These are phyloP conservation scores for Seriola rivoliana DNA, from an alignment of 2,113 vertebrate genomes.

Conservation along the genomic window DNA sequence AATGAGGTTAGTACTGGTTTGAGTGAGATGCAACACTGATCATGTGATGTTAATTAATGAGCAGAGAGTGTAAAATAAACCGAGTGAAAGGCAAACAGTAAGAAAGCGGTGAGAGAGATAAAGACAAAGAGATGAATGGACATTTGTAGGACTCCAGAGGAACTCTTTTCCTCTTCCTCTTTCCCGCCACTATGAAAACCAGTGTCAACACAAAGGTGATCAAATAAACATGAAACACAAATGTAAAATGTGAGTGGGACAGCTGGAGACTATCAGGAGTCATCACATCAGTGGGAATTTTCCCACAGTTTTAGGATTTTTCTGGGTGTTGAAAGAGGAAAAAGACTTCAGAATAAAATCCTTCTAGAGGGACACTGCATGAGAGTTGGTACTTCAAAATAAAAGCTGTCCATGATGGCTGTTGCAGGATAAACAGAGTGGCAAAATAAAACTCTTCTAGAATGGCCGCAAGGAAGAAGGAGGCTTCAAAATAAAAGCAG, in stretches of 20 bases:
- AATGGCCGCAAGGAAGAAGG: neutral
- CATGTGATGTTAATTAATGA: neutral
- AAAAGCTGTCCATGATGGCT: constrained; percentile 1
- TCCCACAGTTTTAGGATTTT: neutral
- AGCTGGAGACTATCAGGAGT: neutral
- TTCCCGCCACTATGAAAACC: neutral
- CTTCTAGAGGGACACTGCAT: neutral
- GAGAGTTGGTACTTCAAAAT: constrained; percentile 24
- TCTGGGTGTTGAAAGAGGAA: neutral
- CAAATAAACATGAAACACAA: neutral
- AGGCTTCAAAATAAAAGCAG: constrained; percentile 45
- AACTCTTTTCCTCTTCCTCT: neutral
- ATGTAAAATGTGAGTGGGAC: neutral
- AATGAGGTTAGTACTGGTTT: neutral
- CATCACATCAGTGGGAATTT: neutral
- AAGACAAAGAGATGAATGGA: neutral
- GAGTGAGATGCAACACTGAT: constrained; percentile 4
- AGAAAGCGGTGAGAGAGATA: neutral
- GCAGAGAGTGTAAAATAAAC: neutral
- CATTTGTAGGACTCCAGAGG: neutral
- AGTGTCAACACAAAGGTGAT: neutral
- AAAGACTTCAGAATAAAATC: constrained; percentile 25
- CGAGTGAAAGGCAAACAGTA: neutral
- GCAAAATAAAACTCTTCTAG: neutral
- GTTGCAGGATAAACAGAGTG: neutral